Percentiles rank a stretch among this genome's conserved stretches.
Evolutionary conservation across 2,888 invertebrate species (phyloP).

Genomic region (Eugnorisma glareosa): DNA sequence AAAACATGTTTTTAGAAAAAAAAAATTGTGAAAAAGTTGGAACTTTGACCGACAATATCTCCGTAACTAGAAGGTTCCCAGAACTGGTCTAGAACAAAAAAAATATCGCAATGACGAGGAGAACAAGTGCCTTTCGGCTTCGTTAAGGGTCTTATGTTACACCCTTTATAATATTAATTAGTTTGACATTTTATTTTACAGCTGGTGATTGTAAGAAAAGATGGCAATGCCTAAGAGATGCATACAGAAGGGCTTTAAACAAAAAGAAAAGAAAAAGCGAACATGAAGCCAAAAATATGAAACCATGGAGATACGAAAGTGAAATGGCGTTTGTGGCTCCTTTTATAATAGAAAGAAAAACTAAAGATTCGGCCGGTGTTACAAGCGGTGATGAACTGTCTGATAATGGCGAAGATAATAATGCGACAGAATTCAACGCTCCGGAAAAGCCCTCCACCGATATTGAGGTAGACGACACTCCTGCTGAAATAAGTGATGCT

Average conservation of each 20-base stretch:
- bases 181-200: conserved; percentile 5
- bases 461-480: neutral
- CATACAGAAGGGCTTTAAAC: conserved; percentile 22
- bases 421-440: neutral
- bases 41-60: no score
- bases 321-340: conserved; percentile 29
- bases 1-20: no score
- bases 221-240: conserved; percentile 26
- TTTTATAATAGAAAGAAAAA: conserved; percentile 17
- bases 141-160: no score
- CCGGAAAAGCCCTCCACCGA: neutral
- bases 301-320: conserved; percentile 23
- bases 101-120: no score
- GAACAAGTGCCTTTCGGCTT: no score
- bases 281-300: conserved; percentile 6
- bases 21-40: no score
- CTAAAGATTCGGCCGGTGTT: neutral
- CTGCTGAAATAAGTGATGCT: neutral
- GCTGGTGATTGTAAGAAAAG: conserved; percentile 20
- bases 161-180: neutral
- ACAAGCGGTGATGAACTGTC: conserved; percentile 4
- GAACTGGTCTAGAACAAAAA: no score
- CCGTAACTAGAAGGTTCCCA: no score
- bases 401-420: neutral
- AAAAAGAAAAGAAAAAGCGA: conserved; percentile 20